A percentile compares a stretch with the other conserved stretches of the same genome.
Evolutionary conservation across 2,113 vertebrate genomes (phyloP).

Genomic region (Hydropotes inermis): DNA sequence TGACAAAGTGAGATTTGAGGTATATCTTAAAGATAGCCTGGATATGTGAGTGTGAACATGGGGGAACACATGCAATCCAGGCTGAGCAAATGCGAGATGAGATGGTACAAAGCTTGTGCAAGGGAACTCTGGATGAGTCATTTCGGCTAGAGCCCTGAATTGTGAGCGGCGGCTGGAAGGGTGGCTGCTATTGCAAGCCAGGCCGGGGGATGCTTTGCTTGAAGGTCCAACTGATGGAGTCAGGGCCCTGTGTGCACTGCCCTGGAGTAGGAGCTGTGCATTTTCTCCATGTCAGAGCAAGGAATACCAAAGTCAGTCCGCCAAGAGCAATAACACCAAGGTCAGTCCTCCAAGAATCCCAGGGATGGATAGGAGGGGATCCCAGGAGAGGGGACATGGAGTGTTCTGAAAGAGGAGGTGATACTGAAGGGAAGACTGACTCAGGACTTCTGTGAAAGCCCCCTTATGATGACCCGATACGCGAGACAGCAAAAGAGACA

Average conservation of each 20-base stretch:
- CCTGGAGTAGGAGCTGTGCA: neutral
- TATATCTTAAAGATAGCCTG: neutral
- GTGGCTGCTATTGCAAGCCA: neutral
- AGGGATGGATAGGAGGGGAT: too few relatives aligned
- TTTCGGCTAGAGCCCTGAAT: neutral
- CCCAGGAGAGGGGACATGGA: neutral
- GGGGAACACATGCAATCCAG: neutral
- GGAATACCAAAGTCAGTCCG: neutral
- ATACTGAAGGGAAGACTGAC: neutral
- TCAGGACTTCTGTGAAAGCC: neutral
- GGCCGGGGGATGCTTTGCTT: neutral
- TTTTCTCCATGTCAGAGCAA: neutral
- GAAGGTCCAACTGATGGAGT: neutral
- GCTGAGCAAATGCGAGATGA: neutral
- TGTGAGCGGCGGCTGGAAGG: neutral
- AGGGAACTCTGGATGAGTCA: neutral
- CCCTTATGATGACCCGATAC: neutral
- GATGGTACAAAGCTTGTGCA: neutral
- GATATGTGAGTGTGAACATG: neutral
- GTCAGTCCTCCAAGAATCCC: neutral
- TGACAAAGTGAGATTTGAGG: neutral
- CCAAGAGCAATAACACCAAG: neutral
- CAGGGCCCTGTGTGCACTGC: neutral
- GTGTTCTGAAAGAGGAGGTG: neutral
- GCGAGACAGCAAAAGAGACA: neutral